Base-by-base conservation (phyloP, 1,140 invertebrate species). In the Ditylenchus dipsaci region DNA sequence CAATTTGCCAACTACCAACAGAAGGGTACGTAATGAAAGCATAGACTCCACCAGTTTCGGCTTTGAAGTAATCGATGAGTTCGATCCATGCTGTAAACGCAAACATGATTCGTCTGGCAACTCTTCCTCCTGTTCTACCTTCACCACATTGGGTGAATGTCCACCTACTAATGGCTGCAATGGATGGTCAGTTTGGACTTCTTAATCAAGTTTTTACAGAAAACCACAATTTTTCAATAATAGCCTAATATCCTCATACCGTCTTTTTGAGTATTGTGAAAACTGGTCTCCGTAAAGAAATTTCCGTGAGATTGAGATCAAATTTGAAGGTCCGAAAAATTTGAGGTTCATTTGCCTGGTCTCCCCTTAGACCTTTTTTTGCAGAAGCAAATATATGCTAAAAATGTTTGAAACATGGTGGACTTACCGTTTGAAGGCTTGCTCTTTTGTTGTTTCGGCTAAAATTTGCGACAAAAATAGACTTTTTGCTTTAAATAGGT, bases 11-110 rank as follows among this genome's bases (percentile, higher is more conserved):
- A 69, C 30, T 49, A 70, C 17, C 19, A 33, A 30, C 38, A 42
- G 30, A 63, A 29, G 68, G 45, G 26, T 45, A 11, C 71, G 76
- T 23, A 69, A 63, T 29, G 73, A 75, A 78, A 64, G 69, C 49
- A 61, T 74, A 33, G 73, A 75, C 29, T 75, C 73, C 15, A 63
- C 76, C n/a, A 73, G 26, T 21, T 75, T 74, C 29, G 63, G 57
- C n/a, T 68, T 77, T 47, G 72, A 73, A 13, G 19, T 74, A 19
- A 26, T 74, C 13, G 69, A 71, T 13, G 58, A 63, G 11, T 42
- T 72, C 15, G 67, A 71, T 3, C 26, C 3, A 17, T 61, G 27
- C n/a, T 61, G 27, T 19, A 29, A 65, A 19, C 30, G 49, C 29
- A 69, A 69, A 33, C 68, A 63, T 21, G 68, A 69, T 26, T 69